Conservation (phyloP, 2,113 vertebrate species). For the Murina feae region DNA sequence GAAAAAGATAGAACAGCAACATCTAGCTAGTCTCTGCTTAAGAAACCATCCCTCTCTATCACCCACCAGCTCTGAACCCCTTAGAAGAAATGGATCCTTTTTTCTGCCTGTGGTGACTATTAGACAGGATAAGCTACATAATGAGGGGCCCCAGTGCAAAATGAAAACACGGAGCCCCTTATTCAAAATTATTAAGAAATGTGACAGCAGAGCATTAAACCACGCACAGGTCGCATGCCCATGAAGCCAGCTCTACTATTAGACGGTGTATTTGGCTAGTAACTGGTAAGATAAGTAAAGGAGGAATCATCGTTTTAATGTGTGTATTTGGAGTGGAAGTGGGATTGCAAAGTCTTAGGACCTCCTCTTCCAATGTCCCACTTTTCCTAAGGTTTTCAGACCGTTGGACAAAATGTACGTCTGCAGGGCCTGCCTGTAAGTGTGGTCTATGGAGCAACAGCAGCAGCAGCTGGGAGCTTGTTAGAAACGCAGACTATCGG, state of each 20-base stretch:
- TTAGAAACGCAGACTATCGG: neutral
- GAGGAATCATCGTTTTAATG: neutral
- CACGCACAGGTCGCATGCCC: neutral
- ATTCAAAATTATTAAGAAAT: neutral
- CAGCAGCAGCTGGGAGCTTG: neutral
- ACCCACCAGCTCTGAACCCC: neutral
- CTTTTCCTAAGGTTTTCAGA: conserved; percentile 7
- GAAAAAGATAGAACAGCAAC: neutral
- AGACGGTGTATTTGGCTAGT: neutral
- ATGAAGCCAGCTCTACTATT: neutral
- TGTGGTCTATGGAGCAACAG: neutral
- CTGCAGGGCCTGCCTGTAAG: neutral
- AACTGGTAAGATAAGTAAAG: conserved; percentile 2
- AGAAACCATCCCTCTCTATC: neutral
- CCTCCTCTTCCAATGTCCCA: neutral
- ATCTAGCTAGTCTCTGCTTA: neutral
- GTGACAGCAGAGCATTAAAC: neutral
- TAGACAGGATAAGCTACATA: neutral
- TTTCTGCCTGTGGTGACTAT: neutral
- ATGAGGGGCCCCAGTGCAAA: neutral
- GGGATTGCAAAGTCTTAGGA: neutral
- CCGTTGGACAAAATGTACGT: neutral
- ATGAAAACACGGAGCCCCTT: neutral
- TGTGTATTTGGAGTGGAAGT: neutral
- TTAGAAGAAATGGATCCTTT: neutral